Base-by-base conservation (phyloP, 2,888 invertebrate genomes). In the Drosophila sordidula region DNA sequence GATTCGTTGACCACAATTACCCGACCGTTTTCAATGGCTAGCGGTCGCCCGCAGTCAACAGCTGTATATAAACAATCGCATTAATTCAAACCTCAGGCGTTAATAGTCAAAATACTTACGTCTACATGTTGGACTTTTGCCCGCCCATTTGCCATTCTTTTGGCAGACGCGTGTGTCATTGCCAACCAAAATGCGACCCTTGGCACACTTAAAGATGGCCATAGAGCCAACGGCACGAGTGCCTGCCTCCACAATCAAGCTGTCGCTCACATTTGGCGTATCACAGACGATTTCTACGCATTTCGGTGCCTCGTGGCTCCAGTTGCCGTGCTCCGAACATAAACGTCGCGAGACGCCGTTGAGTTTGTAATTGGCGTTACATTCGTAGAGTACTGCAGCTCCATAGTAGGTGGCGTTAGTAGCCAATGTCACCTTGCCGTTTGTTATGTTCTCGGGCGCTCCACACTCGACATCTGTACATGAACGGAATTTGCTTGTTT, bases 341-440 rank as follows among this genome's bases (percentile, higher is more conserved):
- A 97, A 92, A 65, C 98, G 93, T 55, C 97, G 93, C 3, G 96
- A 96, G 3, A 96, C 96, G 0, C 98, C 98, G 76, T 96, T 96
- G 11, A 98, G 92, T 89, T 95, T 95, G 92, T 95, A 98, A 89
- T 97, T 96, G 3, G 94, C 93, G 62, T 96, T 94, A 89, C 98
- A 98, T 80, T 96, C 95, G 90, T 98, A 98, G 6, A 97, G 93
- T 0, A 95, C 97, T 2, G 96, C 95, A 0, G 97, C 96, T 0
- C 97, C 97, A 85, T 97, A 97, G 90, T 97, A 97, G 0, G 98
- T 97, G 0, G 95, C 97, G 90, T 98, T 98, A 0, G 97, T 96
- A 0, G 97, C 95, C 55, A 98, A 92, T 0, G 95, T 96, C 65
- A 96, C 95, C 84, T 94, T 94, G 16, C 97, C 97, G 87, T 96